Conservation (phyloP, 2,113 vertebrate genomes). For the Falcunculus frontatus region DNA sequence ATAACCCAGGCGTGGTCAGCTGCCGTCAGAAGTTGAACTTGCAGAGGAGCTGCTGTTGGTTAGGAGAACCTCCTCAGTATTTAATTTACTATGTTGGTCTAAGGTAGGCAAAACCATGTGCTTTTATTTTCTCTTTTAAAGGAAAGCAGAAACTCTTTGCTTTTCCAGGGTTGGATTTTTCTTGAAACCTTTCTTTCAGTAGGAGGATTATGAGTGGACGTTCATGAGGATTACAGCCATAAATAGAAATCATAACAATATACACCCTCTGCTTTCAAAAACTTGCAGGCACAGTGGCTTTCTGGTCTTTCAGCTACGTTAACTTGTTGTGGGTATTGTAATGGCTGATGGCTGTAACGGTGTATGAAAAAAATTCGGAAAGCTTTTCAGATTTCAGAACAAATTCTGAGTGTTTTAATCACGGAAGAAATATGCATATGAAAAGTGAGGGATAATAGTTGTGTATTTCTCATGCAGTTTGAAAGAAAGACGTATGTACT, state of each 20-base stretch:
- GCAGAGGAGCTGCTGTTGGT: background rate
- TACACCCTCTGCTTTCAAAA: background rate
- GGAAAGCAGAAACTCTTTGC: background rate
- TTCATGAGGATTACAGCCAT: background rate
- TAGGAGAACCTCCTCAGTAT: background rate
- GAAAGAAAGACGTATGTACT: background rate
- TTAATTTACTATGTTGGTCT: background rate
- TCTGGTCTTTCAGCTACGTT: background rate
- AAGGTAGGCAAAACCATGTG: background rate
- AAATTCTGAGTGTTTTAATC: background rate
- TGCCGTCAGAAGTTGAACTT: background rate
- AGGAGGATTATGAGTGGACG: background rate
- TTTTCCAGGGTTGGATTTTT: background rate
- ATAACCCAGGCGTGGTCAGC: background rate
- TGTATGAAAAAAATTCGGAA: background rate
- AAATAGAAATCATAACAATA: background rate
- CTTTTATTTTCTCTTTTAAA: background rate
- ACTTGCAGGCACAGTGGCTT: background rate
- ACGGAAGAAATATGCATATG: background rate
- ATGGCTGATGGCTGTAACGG: rapidly evolving
- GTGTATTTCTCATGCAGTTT: background rate
- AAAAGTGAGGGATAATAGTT: background rate
- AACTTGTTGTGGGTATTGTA: background rate
- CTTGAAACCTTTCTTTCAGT: background rate
- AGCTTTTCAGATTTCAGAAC: background rate